phyloP scores from a whole-genome alignment of 2,888 invertebrate species.

The Kuschelorhynchus macadamiae region DNA sequence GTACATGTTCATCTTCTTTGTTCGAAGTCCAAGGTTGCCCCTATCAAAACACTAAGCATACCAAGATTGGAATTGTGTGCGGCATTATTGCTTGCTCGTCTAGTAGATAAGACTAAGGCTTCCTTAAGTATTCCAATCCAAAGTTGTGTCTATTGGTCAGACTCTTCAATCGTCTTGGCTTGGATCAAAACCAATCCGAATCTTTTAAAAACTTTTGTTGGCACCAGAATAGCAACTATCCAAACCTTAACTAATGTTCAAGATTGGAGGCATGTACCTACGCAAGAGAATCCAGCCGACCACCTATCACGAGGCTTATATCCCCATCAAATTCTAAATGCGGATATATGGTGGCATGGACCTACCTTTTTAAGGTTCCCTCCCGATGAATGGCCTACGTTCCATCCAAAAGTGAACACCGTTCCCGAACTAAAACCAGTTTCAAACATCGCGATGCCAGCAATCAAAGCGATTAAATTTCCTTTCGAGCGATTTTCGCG shows the following conservation, averaged over 20 bases:
- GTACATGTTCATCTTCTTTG: constrained; percentile 11
- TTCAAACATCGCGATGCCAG: background rate
- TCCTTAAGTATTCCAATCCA: constrained; percentile 30
- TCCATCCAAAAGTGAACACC: no score
- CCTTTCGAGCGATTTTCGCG: constrained; percentile 4
- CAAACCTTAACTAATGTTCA: constrained; percentile 26
- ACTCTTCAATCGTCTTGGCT: constrained; percentile 46
- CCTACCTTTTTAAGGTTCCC: background rate
- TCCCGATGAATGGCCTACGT: background rate
- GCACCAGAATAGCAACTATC: constrained; percentile 50
- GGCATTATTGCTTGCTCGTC: constrained; percentile 39
- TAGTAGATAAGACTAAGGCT: constrained; percentile 36
- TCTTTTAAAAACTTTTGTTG: constrained; percentile 49
- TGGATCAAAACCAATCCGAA: constrained; percentile 48
- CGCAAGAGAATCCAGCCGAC: no score
- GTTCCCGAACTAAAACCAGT: background rate
- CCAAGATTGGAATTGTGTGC: constrained; percentile 50
- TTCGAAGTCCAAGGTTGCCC: constrained; percentile 33
- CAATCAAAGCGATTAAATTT: background rate
- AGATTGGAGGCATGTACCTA: background rate
- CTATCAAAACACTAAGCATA: constrained; percentile 47
- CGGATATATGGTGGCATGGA: background rate
- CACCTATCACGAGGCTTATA: constrained; percentile 41
- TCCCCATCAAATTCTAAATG: constrained; percentile 15
- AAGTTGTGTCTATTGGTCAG: constrained; percentile 42